Base-by-base conservation (phyloP, 2,113 vertebrate genomes). In the Poicephalus meyeri region DNA sequence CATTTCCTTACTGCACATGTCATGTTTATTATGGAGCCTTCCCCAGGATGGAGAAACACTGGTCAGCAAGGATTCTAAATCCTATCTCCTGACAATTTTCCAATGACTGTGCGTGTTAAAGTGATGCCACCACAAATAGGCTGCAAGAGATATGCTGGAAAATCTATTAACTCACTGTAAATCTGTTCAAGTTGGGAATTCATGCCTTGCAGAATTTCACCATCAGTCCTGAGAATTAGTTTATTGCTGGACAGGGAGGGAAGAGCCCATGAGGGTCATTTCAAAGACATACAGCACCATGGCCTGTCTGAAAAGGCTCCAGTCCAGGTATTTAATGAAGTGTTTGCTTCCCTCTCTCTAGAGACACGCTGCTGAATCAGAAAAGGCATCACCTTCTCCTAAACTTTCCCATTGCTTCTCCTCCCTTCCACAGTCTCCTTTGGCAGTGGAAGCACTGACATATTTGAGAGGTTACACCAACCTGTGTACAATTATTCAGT, bases 151-250 rank as follows among this genome's bases (percentile, higher is more conserved):
- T 55, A 73, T 5, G 46, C 76, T 86, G 64, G 23, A 80, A 91
- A 90, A 86, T 76, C 84, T 85, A 93, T 97, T 93, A 94, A 93
- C 63, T 93, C 78, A 47, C 79, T 47, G 37, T 90, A 96, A 94
- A 96, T 95, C 80, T 90, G 68, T 74, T 91, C 42, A 74, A 60
- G 55, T 63, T 93, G 55, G 72, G 88, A 84, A 95, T 91, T 88
- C 69, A 60, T 1, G 10, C 88, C 95, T 96, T 89, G 86, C 95
- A 94, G 91, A 93, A 94, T 95, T 91, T 93, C 50, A 88, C 82
- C 82, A 83, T 96, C 90, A 96, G 76, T 91, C 82, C 88, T 71
- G 69, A 72, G 42, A 94, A 93, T 88, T 47, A 84, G 68, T 86
- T 93, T 94, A 86, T 68, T 66, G 69, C 79, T 90, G 60, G 85